Conservation (phyloP, 2,888 invertebrate species). For the Allolobophora icterica region DNA sequence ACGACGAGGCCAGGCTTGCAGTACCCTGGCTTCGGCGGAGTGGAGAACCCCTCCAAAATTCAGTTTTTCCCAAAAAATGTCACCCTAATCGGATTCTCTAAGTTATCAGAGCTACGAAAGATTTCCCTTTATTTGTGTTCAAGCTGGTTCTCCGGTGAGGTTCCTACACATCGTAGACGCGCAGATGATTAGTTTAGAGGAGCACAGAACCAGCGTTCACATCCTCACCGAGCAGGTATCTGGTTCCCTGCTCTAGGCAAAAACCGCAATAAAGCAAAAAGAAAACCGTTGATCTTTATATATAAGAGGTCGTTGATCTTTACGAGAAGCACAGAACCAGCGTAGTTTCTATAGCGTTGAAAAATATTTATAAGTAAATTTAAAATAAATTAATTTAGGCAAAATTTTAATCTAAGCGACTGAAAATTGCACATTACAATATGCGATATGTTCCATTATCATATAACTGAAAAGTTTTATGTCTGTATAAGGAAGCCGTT, state of each 20-base stretch:
- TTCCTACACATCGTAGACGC: not conserved
- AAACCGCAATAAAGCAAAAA: not conserved
- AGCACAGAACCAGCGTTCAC: not conserved
- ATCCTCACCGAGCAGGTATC: not conserved
- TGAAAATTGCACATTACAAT: not conserved
- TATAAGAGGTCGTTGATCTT: too few relatives aligned
- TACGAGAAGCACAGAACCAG: not conserved
- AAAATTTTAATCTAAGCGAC: not conserved
- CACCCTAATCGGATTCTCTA: not conserved
- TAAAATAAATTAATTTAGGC: not conserved
- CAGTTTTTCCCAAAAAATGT: not conserved
- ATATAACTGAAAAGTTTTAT: not conserved
- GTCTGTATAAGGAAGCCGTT: not conserved
- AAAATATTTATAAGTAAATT: not conserved
- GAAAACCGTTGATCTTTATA: too few relatives aligned
- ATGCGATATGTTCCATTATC: not conserved
- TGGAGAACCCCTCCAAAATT: slow-evolving; percentile 13
- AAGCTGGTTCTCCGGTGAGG: not conserved
- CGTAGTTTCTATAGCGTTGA: slow-evolving; percentile 11
- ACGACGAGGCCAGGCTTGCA: slow-evolving; percentile 83
- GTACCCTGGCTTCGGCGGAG: slow-evolving; percentile 19
- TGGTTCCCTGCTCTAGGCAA: not conserved
- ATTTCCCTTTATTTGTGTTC: slow-evolving; percentile 8
- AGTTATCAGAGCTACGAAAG: not conserved
- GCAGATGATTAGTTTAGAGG: not conserved